Percentiles rank a stretch among this genome's conserved stretches.
phyloP scores from a whole-genome alignment of 2,888 invertebrate genomes.

The Lingula anatina region DNA sequence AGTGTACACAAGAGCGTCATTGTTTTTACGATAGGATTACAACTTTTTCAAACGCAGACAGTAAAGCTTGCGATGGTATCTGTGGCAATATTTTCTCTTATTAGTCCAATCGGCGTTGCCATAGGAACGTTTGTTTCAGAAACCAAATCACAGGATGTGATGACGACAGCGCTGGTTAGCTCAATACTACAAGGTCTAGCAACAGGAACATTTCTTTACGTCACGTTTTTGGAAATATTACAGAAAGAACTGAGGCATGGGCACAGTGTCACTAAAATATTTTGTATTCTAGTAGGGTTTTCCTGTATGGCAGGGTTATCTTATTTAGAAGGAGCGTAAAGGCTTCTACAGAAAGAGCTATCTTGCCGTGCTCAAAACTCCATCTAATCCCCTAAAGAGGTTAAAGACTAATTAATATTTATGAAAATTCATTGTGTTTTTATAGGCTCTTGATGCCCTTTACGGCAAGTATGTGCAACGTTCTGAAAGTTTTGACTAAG shows the following conservation, averaged over 20 bases:
- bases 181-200: slow-evolving; percentile 71
- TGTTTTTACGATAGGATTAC: slow-evolving; percentile 57
- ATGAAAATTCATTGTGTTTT: no score
- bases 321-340: no score
- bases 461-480: no score
- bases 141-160: slow-evolving; percentile 4
- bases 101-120: slow-evolving; percentile 18
- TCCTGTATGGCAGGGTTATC: slow-evolving; percentile 17
- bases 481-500: no score
- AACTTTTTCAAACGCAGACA: slow-evolving; percentile 9
- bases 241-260: slow-evolving; percentile 57
- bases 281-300: slow-evolving; percentile 26
- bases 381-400: no score
- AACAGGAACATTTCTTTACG: slow-evolving; percentile 85
- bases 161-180: slow-evolving; percentile 17
- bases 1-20: slow-evolving; percentile 57
- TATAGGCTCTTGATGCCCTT: no score
- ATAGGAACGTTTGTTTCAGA: slow-evolving; percentile 17
- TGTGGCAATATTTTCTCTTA: slow-evolving; percentile 13
- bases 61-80: slow-evolving; percentile 9
- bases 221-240: slow-evolving; percentile 90
- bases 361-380: no score
- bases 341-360: no score
- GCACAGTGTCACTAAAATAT: slow-evolving; percentile 36
- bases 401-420: no score